phyloP scores from a whole-genome alignment of 2,888 invertebrate species.

The Chirona hameri region DNA sequence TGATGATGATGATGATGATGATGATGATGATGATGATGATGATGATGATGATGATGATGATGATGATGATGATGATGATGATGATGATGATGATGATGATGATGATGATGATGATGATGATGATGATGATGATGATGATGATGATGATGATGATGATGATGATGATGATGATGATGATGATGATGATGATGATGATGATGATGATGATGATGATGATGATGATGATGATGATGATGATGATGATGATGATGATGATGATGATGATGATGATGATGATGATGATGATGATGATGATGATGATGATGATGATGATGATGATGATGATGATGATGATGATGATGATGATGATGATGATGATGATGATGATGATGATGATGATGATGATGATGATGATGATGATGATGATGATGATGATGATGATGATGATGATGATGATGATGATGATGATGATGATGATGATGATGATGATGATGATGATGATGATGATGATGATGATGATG shows the following conservation, averaged over 20 bases:
- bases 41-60: conserved; percentile 22
- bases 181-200: conserved; percentile 22
- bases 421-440: conserved; percentile 22
- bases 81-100: conserved; percentile 22
- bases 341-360: conserved; percentile 22
- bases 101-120: conserved; percentile 22
- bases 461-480: conserved; percentile 22
- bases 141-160: conserved; percentile 22
- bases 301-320: conserved; percentile 22
- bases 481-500: conserved; percentile 22
- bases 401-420: neutral
- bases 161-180: conserved; percentile 22
- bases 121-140: conserved; percentile 22
- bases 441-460: conserved; percentile 22
- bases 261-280: conserved; percentile 22
- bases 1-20: conserved; percentile 22
- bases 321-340: conserved; percentile 22
- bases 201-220: conserved; percentile 22
- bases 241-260: conserved; percentile 22
- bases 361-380: conserved; percentile 22
- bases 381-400: neutral
- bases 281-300: conserved; percentile 22
- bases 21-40: conserved; percentile 22
- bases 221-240: conserved; percentile 22
- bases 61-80: conserved; percentile 22